Base-by-base conservation (phyloP, 2,797 vertebrate species). In the Enteromius mattozi region DNA sequence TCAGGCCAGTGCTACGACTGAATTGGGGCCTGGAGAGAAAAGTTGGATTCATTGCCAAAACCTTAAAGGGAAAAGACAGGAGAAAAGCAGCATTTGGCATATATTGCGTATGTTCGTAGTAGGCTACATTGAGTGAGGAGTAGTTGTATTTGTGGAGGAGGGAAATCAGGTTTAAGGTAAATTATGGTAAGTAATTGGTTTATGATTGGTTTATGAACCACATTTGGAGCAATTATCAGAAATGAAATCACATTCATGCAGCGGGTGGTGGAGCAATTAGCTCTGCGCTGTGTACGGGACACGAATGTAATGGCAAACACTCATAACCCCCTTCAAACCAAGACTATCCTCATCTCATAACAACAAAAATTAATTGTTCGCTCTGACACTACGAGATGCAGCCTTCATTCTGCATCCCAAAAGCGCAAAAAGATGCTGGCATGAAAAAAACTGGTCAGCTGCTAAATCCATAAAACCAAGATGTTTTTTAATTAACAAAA, bases 31-130 rank as follows among this genome's bases (percentile, higher is more conserved):
- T 75, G 91, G 89, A 86, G 17, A 87, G 90, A 88, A 89, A 87
- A 93, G 93, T 91, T 81, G 91, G 91, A 86, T 83, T 86, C 91
- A 81, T 85, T 87, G 89, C 88, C 82, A 71, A 76, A 47, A 79
- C 72, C 56, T 80, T 17, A 84, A 83, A 65, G 17, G 74, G 74
- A 4, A 40, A 63, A 30, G 56, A 81, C 21, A 76, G 49, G 42
- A 78, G 65, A 10, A 42, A 35, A 27, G 33, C 19, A 37, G 21
- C 76, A 30, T 78, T 21, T 17, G 30, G 30, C 27, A 78, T 30
- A 47, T 33, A 49, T 21, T 24, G 42, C 6, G 27, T 3, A 6
- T 40, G 13, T 27, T 40, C 12, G 3, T n/a, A 35, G 30, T 2
- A 14, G 12, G 45, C 45, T 47, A 54, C 6, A 56, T 2, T 42